These are phyloP conservation scores for Priocnemis perturbator DNA, from an alignment of 2,888 invertebrate species.

Conservation along the genomic window DNA sequence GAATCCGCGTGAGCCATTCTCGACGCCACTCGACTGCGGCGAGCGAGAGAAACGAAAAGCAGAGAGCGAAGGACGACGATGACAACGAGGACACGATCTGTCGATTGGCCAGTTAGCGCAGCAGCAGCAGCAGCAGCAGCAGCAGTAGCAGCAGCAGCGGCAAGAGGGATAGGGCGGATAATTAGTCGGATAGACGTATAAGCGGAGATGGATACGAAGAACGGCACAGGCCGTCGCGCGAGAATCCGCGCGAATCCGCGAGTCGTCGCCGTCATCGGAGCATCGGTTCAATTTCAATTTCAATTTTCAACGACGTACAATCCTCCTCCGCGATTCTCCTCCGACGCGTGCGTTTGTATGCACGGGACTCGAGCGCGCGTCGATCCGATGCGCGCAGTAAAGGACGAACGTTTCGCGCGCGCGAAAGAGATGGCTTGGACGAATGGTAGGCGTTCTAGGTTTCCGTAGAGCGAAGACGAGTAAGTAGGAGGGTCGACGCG, in stretches of 20 bases:
- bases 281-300: background rate
- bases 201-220: too few species aligned
- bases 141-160: background rate
- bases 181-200: background rate
- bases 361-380: background rate
- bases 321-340: slow-evolving; percentile 6
- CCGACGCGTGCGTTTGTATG: background rate
- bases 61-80: background rate
- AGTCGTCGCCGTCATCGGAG: too few species aligned
- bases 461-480: too few species aligned
- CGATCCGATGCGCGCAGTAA: too few species aligned
- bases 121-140: background rate
- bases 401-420: too few species aligned
- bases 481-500: too few species aligned
- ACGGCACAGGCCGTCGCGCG: too few species aligned
- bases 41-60: background rate
- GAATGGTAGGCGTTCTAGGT: too few species aligned
- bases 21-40: background rate
- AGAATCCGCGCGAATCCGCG: too few species aligned
- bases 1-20: background rate
- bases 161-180: background rate
- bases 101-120: background rate
- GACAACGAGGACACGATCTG: background rate
- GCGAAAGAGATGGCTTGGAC: too few species aligned
- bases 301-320: slow-evolving; percentile 7